Evolutionary conservation across 2,797 vertebrate genomes (phyloP), one percentile per base, ranked within the genome.

Genomic region (Protonibea diacanthus): DNA sequence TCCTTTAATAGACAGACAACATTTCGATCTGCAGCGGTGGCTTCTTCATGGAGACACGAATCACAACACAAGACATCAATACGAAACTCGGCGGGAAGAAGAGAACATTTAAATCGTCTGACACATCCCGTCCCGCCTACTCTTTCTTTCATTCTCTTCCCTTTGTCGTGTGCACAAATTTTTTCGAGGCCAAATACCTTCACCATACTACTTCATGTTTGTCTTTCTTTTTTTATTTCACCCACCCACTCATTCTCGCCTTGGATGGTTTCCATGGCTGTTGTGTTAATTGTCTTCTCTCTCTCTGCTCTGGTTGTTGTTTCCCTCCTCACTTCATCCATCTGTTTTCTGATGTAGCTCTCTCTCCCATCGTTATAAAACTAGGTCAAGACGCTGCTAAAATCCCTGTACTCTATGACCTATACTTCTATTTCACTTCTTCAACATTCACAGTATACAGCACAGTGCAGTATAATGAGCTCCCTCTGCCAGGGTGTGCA

Each of bases 1-100:
- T 82, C 71, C 60, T 89, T 88, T 83, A 88, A 85, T 83, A 74
- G 85, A 91, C 76, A 89, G 82, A 82, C 80, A 77, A 80, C 85
- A 86, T 81, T 90, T 92, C 53, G 29, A 90, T 87, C 79, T 80
- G 80, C 73, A 68, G 76, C 23, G 8, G 80, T 53, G 55, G 89
- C 75, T 89, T 75, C 74, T 76, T 88, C 75, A 69, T 49, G 33
- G 76, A 75, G 78, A 84, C 80, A 83, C 53, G 42, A 80, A 80
- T 86, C 83, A 85, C 84, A 86, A 83, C 87, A 86, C 65, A 85
- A 85, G 65, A 89, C 48, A 59, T 84, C 72, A 57, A 86, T 80
- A 71, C 56, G 33, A 49, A 77, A 56, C 71, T 58, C 65, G 56
- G 60, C 9, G 14, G 71, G 20, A 76, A 71, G 53, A 33, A 78